Evolutionary conservation across 2,888 invertebrate genomes (phyloP).

Genomic region (Eilema sororculum): DNA sequence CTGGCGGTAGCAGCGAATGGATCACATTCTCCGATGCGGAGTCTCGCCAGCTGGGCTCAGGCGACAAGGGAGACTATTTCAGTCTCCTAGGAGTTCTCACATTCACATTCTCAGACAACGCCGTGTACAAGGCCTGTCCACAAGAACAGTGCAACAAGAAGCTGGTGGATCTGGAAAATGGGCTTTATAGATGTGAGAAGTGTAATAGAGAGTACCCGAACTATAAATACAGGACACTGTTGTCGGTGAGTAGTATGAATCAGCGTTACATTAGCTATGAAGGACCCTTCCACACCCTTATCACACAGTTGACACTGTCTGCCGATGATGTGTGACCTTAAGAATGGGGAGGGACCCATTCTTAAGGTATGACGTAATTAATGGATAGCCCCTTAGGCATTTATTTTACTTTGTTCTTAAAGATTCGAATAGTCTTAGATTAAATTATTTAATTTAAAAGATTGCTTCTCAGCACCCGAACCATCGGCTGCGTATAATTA

Average conservation of each 20-base stretch:
- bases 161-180: constrained; percentile 94
- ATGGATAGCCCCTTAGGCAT: no score
- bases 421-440: no score
- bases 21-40: constrained; percentile 92
- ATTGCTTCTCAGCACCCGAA: no score
- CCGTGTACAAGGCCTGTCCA: constrained; percentile 97
- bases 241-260: constrained; percentile 88
- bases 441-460: no score
- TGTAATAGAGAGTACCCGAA: constrained; percentile 94
- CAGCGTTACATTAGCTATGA: neutral
- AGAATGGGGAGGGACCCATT: no score
- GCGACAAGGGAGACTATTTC: constrained; percentile 94
- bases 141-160: constrained; percentile 97
- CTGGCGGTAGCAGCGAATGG: constrained; percentile 89
- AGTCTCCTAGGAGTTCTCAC: constrained; percentile 92
- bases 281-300: no score
- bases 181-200: constrained; percentile 97
- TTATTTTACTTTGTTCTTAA: no score
- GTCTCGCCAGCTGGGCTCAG: constrained; percentile 89
- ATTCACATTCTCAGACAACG: constrained; percentile 93
- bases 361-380: no score
- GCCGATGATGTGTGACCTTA: no score
- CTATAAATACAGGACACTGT: constrained; percentile 94
- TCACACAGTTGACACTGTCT: no score
- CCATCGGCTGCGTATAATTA: no score